Evolutionary conservation across 2,888 invertebrate genomes (phyloP).

Genomic region (Dyspetes luteomarginatus): DNA sequence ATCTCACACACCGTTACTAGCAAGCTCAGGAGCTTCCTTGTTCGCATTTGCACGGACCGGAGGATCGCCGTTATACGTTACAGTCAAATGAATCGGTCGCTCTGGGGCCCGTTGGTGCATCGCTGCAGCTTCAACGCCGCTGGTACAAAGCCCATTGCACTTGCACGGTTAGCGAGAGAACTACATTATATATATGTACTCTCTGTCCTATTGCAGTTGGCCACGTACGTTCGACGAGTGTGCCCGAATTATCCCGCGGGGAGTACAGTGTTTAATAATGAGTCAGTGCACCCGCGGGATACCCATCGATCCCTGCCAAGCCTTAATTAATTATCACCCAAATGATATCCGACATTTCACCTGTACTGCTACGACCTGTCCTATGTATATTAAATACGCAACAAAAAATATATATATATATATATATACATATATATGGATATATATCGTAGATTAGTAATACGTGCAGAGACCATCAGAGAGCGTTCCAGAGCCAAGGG

Average conservation of each 20-base stretch:
- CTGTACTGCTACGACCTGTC: constrained; percentile 40
- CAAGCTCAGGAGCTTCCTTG: constrained; percentile 33
- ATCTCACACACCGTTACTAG: constrained; percentile 32
- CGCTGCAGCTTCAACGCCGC: constrained; percentile 54
- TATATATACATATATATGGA: background rate
- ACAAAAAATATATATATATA: constrained; percentile 48
- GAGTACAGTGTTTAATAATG: constrained; percentile 78
- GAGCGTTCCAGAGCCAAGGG: constrained; percentile 32
- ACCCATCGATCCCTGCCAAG: constrained; percentile 75
- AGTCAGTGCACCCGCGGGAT: constrained; percentile 72
- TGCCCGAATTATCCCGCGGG: constrained; percentile 71
- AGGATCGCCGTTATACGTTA: constrained; percentile 49
- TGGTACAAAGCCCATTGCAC: constrained; percentile 54
- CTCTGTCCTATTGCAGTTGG: constrained; percentile 13
- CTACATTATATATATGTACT: background rate
- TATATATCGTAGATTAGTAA: constrained; percentile 17
- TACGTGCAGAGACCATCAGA: constrained; percentile 46
- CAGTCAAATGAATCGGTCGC: constrained; percentile 66
- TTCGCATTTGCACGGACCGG: background rate
- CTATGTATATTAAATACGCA: constrained; percentile 28
- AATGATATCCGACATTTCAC: constrained; percentile 69
- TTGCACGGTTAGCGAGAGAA: constrained; percentile 25
- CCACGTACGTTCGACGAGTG: constrained; percentile 57
- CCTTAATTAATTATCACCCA: constrained; percentile 78
- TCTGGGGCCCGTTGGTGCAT: constrained; percentile 56